Percentiles rank a stretch among this genome's conserved stretches.
phyloP scores from a whole-genome alignment of 2,113 vertebrate genomes.

The Nestor notabilis region DNA sequence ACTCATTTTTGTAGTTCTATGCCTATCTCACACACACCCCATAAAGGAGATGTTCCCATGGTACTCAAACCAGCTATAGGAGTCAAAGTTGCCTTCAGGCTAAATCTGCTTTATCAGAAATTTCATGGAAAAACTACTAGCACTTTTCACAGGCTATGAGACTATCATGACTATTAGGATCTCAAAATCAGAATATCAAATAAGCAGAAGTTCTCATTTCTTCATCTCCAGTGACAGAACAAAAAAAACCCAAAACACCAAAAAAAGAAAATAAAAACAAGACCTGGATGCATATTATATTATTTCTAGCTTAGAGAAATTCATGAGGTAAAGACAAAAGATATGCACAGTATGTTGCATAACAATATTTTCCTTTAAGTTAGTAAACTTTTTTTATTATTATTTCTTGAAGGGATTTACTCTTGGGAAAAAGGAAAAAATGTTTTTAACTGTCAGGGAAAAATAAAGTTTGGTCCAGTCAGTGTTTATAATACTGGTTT shows the following conservation, averaged over 20 bases:
- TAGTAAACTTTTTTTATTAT: background rate
- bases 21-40: background rate
- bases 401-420: background rate
- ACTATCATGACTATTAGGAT: background rate
- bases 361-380: background rate
- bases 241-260: background rate
- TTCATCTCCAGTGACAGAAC: background rate
- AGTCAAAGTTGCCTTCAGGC: background rate
- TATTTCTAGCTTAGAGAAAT: background rate
- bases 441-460: background rate
- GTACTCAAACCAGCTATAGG: background rate
- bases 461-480: fast-evolving
- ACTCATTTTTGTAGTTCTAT: background rate
- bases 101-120: background rate
- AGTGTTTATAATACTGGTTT: background rate
- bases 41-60: background rate
- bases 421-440: background rate
- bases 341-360: background rate
- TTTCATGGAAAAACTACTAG: background rate
- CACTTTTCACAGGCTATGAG: background rate
- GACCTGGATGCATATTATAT: background rate
- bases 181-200: background rate
- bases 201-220: background rate
- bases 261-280: background rate
- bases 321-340: background rate